phyloP scores from a whole-genome alignment of 2,888 invertebrate species.

The Volucella bombylans region DNA sequence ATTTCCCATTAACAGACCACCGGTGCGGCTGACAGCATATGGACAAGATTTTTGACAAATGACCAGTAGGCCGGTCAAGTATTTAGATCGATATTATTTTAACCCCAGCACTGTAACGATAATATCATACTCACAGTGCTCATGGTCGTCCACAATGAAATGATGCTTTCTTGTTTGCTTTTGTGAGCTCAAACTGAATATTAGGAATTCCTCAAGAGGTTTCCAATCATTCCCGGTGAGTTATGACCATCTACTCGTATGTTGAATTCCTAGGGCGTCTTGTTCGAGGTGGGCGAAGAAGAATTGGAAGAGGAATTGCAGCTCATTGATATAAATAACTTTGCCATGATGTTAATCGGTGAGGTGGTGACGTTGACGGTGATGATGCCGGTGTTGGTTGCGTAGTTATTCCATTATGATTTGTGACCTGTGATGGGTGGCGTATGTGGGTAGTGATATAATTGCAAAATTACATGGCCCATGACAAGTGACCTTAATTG shows the following conservation, averaged over 20 bases:
- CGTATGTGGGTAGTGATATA: slow-evolving; percentile 39
- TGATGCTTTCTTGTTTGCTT: slow-evolving; percentile 63
- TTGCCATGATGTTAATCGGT: slow-evolving; percentile 78
- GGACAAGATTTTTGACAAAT: slow-evolving; percentile 74
- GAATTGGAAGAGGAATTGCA: slow-evolving; percentile 9
- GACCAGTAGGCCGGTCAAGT: slow-evolving; percentile 73
- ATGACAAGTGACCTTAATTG: slow-evolving; percentile 70
- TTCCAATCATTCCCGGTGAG: slow-evolving; percentile 78
- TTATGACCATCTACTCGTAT: slow-evolving; percentile 75
- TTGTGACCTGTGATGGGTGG: slow-evolving; percentile 59
- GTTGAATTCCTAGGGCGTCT: slow-evolving; percentile 67
- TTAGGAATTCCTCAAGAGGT: slow-evolving; percentile 77
- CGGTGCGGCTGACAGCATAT: slow-evolving; percentile 74
- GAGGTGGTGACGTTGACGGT: slow-evolving; percentile 69
- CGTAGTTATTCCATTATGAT: slow-evolving; percentile 65
- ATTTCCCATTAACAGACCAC: slow-evolving; percentile 75
- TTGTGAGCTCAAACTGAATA: slow-evolving; percentile 56
- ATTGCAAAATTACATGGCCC: slow-evolving; percentile 70
- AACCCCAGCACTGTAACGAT: slow-evolving; percentile 67
- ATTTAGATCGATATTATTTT: slow-evolving; percentile 73
- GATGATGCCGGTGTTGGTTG: slow-evolving; percentile 1
- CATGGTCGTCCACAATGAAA: slow-evolving; percentile 33
- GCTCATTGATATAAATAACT: slow-evolving; percentile 79
- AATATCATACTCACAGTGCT: slow-evolving; percentile 70
- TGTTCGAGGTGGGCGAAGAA: slow-evolving; percentile 16